A percentile compares a stretch with the other conserved stretches of the same genome.
phyloP scores from a whole-genome alignment of 2,797 vertebrate genomes.

The Microctenopoma stevenorrisi region DNA sequence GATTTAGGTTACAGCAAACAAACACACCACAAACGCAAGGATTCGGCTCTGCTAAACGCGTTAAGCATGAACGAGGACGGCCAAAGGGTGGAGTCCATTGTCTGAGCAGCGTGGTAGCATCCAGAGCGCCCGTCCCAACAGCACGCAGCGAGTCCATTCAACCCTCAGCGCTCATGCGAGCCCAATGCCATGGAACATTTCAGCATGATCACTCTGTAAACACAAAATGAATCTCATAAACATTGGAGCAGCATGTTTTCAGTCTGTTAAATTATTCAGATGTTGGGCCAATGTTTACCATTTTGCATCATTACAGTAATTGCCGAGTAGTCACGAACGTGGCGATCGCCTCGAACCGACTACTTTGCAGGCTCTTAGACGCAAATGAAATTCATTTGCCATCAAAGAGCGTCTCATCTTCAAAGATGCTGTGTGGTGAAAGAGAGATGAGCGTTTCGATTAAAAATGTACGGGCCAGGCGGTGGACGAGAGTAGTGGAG shows the following conservation, averaged over 20 bases:
- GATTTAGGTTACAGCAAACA: conserved; percentile 16
- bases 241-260: conserved; percentile 67
- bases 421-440: conserved; percentile 75
- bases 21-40: neutral
- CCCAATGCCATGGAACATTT: conserved; percentile 69
- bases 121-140: conserved; percentile 43
- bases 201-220: conserved; percentile 65
- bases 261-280: conserved; percentile 76
- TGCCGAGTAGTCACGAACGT: conserved; percentile 73
- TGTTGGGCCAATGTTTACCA: conserved; percentile 77
- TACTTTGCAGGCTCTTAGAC: conserved; percentile 77
- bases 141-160: conserved; percentile 46
- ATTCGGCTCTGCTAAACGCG: conserved; percentile 17
- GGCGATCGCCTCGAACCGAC: conserved; percentile 71
- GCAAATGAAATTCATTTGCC: conserved; percentile 76
- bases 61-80: conserved; percentile 17
- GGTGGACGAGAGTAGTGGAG: conserved; percentile 57
- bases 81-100: conserved; percentile 56
- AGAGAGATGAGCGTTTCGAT: conserved; percentile 76
- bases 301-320: conserved; percentile 78
- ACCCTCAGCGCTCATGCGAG: conserved; percentile 55
- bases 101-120: conserved; percentile 38
- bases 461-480: conserved; percentile 75
- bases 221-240: conserved; percentile 71
- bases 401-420: conserved; percentile 79